These are phyloP conservation scores for Holcopasites calliopsidis DNA, from an alignment of 1,140 invertebrate genomes.

Conservation along the genomic window DNA sequence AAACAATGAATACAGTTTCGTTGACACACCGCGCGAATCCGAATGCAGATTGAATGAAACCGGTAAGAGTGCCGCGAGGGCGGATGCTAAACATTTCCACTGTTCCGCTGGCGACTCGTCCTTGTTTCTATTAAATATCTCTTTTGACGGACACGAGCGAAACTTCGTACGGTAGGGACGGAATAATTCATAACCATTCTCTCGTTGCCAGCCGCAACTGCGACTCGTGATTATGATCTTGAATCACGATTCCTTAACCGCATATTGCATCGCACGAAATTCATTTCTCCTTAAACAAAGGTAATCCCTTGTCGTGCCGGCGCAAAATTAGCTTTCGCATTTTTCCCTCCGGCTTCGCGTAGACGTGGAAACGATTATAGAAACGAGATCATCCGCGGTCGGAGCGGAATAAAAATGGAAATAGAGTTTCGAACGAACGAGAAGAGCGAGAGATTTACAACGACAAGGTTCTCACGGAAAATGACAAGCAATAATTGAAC, in stretches of 20 bases:
- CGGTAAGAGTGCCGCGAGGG: conserved; percentile 5
- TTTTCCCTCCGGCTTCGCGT: too few species aligned
- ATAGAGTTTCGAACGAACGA: too few species aligned
- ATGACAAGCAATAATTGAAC: background rate
- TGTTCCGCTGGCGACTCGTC: conserved; percentile 31
- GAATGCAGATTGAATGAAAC: conserved; percentile 14
- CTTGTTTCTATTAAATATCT: conserved; percentile 50
- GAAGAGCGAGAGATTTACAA: too few species aligned
- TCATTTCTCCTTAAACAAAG: background rate
- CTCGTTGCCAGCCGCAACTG: conserved; percentile 32
- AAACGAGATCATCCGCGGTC: too few species aligned
- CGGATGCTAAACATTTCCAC: conserved; percentile 44
- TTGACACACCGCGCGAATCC: conserved; percentile 29
- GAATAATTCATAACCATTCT: conserved; percentile 52
- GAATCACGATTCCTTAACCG: background rate
- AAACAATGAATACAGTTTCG: conserved; percentile 21
- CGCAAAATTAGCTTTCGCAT: too few species aligned
- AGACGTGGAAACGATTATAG: too few species aligned
- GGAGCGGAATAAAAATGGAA: too few species aligned
- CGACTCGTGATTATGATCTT: conserved; percentile 43
- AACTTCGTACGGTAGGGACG: conserved; percentile 35
- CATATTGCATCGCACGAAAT: background rate
- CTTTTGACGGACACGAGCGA: conserved; percentile 45
- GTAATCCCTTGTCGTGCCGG: too few species aligned
- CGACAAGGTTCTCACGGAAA: too few species aligned